These are phyloP conservation scores for Tubulanus polymorphus DNA, from an alignment of 2,888 invertebrate genomes.

Conservation along the genomic window DNA sequence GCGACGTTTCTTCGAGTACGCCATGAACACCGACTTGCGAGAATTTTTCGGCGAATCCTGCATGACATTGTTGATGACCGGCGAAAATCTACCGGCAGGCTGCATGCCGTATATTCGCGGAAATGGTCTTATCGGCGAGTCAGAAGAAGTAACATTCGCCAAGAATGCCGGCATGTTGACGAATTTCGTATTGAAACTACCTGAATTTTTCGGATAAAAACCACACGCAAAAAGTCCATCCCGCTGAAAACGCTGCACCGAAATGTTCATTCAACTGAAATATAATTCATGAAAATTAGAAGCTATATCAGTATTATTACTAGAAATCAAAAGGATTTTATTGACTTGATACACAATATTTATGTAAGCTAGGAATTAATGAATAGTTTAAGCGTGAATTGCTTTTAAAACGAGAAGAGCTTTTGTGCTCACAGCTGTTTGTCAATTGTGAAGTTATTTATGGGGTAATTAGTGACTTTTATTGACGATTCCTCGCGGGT, in stretches of 20 bases:
- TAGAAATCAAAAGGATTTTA: no score
- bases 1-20: slow-evolving; percentile 39
- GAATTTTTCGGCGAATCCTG: slow-evolving; percentile 44
- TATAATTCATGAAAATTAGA: no score
- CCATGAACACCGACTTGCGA: slow-evolving; percentile 39
- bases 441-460: no score
- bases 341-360: no score
- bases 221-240: not conserved
- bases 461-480: no score
- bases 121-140: slow-evolving; percentile 25
- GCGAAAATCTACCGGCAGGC: slow-evolving; percentile 26
- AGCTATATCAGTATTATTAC: no score
- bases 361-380: no score
- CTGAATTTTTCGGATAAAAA: not conserved
- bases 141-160: slow-evolving; percentile 3
- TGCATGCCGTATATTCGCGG: slow-evolving; percentile 36
- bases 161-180: not conserved
- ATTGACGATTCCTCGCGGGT: no score
- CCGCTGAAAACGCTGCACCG: not conserved
- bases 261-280: not conserved
- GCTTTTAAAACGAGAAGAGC: no score
- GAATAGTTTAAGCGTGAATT: no score
- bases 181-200: not conserved
- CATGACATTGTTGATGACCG: slow-evolving; percentile 41
- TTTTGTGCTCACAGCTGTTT: no score